Evolutionary conservation across 1,140 invertebrate species (phyloP).

Genomic region (Kradibia gibbosae): DNA sequence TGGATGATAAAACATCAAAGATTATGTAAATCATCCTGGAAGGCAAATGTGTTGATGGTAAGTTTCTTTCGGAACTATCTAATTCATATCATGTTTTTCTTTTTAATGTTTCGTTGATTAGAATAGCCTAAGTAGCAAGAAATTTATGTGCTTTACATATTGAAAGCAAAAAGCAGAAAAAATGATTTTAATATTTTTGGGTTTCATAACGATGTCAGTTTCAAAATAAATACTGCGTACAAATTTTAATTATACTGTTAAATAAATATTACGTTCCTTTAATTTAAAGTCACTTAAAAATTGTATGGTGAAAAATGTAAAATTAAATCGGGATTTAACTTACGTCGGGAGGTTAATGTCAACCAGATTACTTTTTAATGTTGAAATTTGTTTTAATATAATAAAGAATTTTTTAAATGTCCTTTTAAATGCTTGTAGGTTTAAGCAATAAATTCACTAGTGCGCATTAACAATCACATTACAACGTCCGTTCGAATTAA

Average conservation of each 20-base stretch:
- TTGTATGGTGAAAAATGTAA: too few relatives aligned
- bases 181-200: neutral
- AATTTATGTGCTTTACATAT: neutral
- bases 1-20: conserved; percentile 16
- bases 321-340: too few relatives aligned
- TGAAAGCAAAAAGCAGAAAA: neutral
- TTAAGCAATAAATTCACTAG: neutral
- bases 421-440: neutral
- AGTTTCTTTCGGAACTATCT: neutral
- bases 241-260: too few relatives aligned
- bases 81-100: neutral
- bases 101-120: neutral
- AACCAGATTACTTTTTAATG: neutral
- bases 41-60: neutral
- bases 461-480: neutral
- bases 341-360: neutral
- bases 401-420: neutral
- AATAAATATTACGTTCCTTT: too few relatives aligned
- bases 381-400: too few relatives aligned
- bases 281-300: too few relatives aligned
- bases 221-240: too few relatives aligned
- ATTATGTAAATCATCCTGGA: conserved; percentile 17
- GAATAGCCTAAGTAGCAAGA: neutral
- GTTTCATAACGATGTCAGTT: too few relatives aligned
- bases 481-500: neutral